A percentile compares a stretch with the other conserved stretches of the same genome.
phyloP scores from a whole-genome alignment of 1,140 invertebrate genomes.

The Camponotus pennsylvanicus region DNA sequence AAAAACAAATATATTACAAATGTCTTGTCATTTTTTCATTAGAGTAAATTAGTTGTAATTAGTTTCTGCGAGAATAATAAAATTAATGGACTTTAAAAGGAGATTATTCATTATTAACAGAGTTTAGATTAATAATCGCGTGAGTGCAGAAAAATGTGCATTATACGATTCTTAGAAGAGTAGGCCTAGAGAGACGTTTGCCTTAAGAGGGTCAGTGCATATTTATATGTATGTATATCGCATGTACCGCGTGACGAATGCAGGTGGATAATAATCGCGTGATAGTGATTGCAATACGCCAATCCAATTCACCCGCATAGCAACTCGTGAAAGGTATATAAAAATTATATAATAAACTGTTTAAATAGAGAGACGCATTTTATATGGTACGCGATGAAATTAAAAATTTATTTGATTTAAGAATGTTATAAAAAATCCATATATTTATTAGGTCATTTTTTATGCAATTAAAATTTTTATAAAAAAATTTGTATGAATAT shows the following conservation, averaged over 20 bases:
- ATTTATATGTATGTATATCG: constrained; percentile 10
- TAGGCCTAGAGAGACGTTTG: constrained; percentile 11
- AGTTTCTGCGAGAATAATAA: neutral
- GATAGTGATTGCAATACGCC: neutral
- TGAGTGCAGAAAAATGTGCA: constrained; percentile 5
- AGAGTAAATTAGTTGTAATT: no score
- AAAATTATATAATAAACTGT: neutral
- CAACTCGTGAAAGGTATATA: constrained; percentile 14
- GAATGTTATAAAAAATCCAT: constrained; percentile 11
- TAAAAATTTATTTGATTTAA: constrained; percentile 1
- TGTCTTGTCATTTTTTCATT: no score
- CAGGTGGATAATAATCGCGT: constrained; percentile 2
- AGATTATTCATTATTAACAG: neutral
- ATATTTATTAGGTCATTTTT: neutral
- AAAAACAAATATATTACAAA: no score
- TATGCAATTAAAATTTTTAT: neutral
- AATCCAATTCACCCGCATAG: neutral
- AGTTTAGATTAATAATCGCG: constrained; percentile 34
- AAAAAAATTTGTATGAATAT: neutral
- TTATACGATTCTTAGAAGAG: constrained; percentile 23
- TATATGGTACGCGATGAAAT: neutral
- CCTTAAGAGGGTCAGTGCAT: constrained; percentile 34
- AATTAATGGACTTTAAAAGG: neutral
- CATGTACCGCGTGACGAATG: neutral
- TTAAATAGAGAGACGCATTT: neutral